Conservation (phyloP, 2,113 vertebrate species). For the Epinephelus fuscoguttatus region DNA sequence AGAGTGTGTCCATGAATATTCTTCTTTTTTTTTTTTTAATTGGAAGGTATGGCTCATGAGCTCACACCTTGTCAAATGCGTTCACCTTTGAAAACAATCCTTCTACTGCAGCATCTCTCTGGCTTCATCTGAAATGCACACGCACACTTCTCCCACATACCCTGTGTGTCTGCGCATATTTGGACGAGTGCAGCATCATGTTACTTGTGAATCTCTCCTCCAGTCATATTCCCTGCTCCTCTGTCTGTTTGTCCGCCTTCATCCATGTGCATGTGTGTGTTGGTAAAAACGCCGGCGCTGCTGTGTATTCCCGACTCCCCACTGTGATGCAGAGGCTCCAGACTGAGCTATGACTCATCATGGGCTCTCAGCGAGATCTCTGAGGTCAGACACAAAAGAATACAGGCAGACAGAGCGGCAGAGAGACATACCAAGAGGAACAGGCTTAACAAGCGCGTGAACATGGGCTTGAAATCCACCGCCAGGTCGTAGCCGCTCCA, state of each 20-base stretch:
- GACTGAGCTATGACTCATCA: slow-evolving; percentile 80
- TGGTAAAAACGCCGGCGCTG: slow-evolving; percentile 48
- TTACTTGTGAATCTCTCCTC: slow-evolving; percentile 3
- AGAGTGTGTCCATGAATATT: slow-evolving; percentile 31
- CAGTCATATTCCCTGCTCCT: neutral
- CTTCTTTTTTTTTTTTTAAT: slow-evolving; percentile 27
- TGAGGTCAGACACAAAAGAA: slow-evolving; percentile 72
- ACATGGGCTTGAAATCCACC: slow-evolving; percentile 30
- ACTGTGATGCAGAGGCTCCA: slow-evolving; percentile 66
- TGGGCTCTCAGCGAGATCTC: slow-evolving; percentile 62
- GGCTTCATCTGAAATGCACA: neutral
- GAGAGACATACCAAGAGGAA: slow-evolving; percentile 42
- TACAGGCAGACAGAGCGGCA: slow-evolving; percentile 36
- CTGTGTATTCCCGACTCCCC: slow-evolving; percentile 68
- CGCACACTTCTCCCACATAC: neutral
- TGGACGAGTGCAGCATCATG: slow-evolving; percentile 8
- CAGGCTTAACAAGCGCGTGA: slow-evolving; percentile 10
- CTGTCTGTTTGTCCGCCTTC: neutral
- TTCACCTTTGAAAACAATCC: slow-evolving; percentile 27
- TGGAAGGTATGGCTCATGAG: slow-evolving; percentile 25
- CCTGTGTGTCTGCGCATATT: neutral
- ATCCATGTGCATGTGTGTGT: slow-evolving; percentile 9
- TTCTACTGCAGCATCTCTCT: neutral
- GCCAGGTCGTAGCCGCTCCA: slow-evolving; percentile 16
- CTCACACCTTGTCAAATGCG: slow-evolving; percentile 14